Evolutionary conservation across 2,797 vertebrate genomes (phyloP), one percentile per base, ranked within the genome.

Genomic region (Gila robusta): DNA sequence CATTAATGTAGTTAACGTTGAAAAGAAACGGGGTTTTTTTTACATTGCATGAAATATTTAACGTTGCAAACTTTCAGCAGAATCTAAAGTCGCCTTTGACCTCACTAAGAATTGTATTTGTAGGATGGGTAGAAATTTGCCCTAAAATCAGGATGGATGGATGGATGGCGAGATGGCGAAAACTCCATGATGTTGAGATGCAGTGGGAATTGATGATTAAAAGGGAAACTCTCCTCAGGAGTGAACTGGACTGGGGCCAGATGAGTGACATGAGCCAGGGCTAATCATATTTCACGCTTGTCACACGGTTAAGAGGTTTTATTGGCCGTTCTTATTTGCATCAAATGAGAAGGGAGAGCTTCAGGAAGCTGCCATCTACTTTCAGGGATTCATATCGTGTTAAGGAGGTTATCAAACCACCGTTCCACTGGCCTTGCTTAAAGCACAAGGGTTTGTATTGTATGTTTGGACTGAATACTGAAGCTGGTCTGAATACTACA

Each of bases 201-300:
- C 44, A 76, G 17, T 54, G 17, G 26, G n/a, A 32, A 39, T 69
- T 69, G 52, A 69, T 39, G 52, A 80, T 81, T 86, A 78, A 66
- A 59, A 86, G 23, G 23, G 5, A 9, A 54, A 79, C 5, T 26
- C 26, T 54, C 67, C 26, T 23, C 73, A 64, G 52, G 59, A 41
- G 73, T 12, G 47, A 23, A 69, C 77, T 81, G 81, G 81, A 86
- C 52, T 21, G 8, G 62, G 52, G 62, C 54, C 84, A 76, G 47
- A 35, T 79, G 79, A 87, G 49, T 82, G 86, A 56, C 89, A 71
- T 37, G 47, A 80, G 81, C 81, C 71, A 54, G 37, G 54, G 35
- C 71, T 83, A 62, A 81, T 81, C 77, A 59, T 79, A 86, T 56
- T 79, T 85, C 74, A 73, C 37, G 23, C 59, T 69, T 86, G 84